phyloP scores from a whole-genome alignment of 23 tunicate species.

The Phallusia fumigata region DNA sequence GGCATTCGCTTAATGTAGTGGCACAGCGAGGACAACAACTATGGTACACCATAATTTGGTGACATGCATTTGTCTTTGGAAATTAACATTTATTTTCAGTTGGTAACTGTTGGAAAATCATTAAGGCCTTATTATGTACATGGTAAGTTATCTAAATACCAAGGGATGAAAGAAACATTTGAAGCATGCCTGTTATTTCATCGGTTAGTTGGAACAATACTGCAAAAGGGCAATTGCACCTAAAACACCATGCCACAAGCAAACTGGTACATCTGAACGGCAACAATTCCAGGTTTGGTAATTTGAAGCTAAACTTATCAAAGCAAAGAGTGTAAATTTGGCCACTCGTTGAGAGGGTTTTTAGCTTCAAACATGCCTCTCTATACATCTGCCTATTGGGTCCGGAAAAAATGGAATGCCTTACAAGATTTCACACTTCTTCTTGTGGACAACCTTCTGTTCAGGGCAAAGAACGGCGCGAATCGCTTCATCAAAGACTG shows the following conservation, averaged over 20 bases:
- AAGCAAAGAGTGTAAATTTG: too few relatives aligned
- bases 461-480: constrained; percentile 98
- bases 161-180: background rate
- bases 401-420: background rate
- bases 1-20: background rate
- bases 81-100: too few relatives aligned
- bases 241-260: constrained; percentile 10
- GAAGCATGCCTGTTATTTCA: background rate
- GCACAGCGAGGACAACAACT: too few relatives aligned
- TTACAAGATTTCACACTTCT: constrained; percentile 66
- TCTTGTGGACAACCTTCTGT: constrained; percentile 39
- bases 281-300: too few relatives aligned
- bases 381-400: background rate
- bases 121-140: background rate
- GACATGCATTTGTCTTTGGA: too few relatives aligned
- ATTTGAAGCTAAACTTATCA: too few relatives aligned
- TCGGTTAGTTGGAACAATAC: background rate
- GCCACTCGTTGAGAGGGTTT: too few relatives aligned
- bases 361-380: background rate
- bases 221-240: constrained; percentile 14
- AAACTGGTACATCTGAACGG: background rate
- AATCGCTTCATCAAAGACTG: constrained; percentile 96
- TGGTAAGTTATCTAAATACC: background rate
- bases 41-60: too few relatives aligned
- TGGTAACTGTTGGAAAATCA: too few relatives aligned